phyloP scores from a whole-genome alignment of 2,888 invertebrate species.

The Meloe dianella region DNA sequence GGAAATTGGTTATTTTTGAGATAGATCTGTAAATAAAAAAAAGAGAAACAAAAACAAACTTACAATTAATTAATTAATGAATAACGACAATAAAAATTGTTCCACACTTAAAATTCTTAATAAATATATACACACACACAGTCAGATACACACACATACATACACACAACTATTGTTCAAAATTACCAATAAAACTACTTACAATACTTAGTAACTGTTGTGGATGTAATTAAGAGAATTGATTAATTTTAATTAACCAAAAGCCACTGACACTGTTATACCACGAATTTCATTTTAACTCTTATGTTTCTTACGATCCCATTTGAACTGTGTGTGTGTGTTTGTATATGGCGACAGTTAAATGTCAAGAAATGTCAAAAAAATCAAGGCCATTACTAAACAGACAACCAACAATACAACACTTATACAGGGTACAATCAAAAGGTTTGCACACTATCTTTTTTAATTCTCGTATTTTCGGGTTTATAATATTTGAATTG shows the following conservation, averaged over 20 bases:
- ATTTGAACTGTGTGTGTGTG: neutral
- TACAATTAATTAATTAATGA: constrained; percentile 3
- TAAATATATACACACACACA: neutral
- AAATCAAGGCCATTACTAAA: neutral
- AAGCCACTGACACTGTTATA: neutral
- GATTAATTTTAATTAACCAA: neutral
- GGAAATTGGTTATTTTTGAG: neutral
- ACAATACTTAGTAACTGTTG: constrained; percentile 1
- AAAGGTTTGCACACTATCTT: too few species aligned
- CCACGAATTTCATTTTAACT: neutral
- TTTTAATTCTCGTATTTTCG: too few species aligned
- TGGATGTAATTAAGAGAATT: neutral
- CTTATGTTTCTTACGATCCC: neutral
- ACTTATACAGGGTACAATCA: neutral
- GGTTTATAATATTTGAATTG: too few species aligned
- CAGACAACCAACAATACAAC: neutral
- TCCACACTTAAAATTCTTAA: neutral
- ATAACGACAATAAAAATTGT: neutral
- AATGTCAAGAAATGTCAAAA: neutral
- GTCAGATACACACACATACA: too few species aligned
- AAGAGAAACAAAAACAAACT: neutral
- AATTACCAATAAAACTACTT: neutral
- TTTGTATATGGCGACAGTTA: neutral
- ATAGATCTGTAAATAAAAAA: constrained; percentile 1
- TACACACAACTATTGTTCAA: neutral